Base-by-base conservation (phyloP, 2,888 invertebrate genomes). In the Drosophila mimica region DNA sequence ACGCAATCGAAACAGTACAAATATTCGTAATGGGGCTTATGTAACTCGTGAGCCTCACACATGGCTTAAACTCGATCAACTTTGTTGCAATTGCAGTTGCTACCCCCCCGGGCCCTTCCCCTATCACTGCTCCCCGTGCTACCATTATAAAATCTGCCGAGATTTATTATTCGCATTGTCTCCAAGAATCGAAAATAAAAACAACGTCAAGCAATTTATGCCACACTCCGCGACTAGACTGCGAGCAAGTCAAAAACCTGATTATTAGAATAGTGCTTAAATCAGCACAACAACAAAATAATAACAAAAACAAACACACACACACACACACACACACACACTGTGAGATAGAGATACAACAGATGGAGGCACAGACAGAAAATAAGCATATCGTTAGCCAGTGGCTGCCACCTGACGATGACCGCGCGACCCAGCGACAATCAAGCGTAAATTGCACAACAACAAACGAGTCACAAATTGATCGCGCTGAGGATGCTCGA, bases 221-320 rank as follows among this genome's bases (percentile, higher is more conserved):
- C 70, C 76, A 72, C 67, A 60, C 65, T 73, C 67, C 43, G 75
- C 38, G 57, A 54, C 59, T 57, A 59, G 46, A 43, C 63, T n/a
- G 57, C 63, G 58, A 63, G 57, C 81, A 64, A 80, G 68, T 77
- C 68, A 72, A 83, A 81, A 81, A 81, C 81, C 81, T 80, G 81
- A 83, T 81, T 82, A 72, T 81, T 83, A 77, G 74, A 81, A 77
- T 71, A 82, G 68, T 80, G 66, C 67, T 73, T 82, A 79, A 76
- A 74, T 70, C 60, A 63, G 71, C 67, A 59, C 36, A 61, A 54
- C 36, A 67, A 36, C 11, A 52, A 28, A 70, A 64, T 36, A 64
- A n/a, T 30, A 64, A 66, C 43, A 69, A 62, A 57, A 40, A 38
- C 54, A 79, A 51, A 66, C n/a, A 51, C 20, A 69, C 28, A 36